These are phyloP conservation scores for Cancer borealis DNA, from an alignment of 2,888 invertebrate species.

Conservation along the genomic window DNA sequence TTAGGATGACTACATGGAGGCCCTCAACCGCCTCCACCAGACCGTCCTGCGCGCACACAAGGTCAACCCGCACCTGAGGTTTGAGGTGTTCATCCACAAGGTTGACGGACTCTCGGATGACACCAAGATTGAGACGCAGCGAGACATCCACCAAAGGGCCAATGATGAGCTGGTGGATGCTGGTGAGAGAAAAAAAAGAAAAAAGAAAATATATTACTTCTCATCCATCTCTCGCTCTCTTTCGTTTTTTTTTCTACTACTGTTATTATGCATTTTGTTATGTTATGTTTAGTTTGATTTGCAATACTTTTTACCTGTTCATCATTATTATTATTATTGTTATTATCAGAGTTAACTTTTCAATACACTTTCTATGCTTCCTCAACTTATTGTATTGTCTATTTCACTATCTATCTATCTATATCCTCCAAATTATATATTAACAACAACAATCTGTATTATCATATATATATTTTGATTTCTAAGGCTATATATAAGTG, in stretches of 20 bases:
- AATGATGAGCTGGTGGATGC: constrained; percentile 96
- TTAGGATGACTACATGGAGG: constrained; percentile 97
- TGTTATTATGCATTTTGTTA: neutral
- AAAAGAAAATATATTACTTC: neutral
- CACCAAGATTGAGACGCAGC: constrained; percentile 98
- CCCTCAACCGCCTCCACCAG: constrained; percentile 92
- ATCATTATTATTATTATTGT: neutral
- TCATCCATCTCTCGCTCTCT: neutral
- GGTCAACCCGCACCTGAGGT: constrained; percentile 95
- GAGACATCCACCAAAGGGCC: constrained; percentile 98
- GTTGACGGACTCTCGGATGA: constrained; percentile 99
- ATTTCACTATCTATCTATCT: neutral
- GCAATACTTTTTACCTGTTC: neutral
- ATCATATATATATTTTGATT: neutral
- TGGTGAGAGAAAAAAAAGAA: constrained; percentile 81
- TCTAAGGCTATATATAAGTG: neutral
- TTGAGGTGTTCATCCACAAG: constrained; percentile 93
- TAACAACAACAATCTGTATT: neutral
- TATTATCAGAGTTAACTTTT: neutral
- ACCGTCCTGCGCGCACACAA: constrained; percentile 97
- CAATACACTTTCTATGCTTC: neutral
- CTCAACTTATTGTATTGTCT: neutral
- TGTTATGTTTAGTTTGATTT: neutral
- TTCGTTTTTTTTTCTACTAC: neutral
- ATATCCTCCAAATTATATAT: neutral